Evolutionary conservation across 2,797 vertebrate species (phyloP).

Genomic region (Nothura maculosa): DNA sequence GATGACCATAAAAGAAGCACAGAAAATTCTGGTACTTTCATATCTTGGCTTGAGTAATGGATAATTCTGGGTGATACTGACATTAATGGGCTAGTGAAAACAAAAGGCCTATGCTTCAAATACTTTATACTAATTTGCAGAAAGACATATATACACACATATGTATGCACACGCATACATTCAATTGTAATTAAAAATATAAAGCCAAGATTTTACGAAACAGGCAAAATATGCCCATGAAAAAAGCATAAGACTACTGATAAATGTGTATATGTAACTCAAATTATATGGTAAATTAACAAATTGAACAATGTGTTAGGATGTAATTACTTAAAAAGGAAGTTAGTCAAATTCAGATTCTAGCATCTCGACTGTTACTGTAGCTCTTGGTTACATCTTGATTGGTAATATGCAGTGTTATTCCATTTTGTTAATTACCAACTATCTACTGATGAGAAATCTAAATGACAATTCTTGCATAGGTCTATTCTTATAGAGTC

Average conservation of each 20-base stretch:
- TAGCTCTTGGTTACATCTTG: conserved; percentile 20
- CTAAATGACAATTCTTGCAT: background rate
- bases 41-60: background rate
- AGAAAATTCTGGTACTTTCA: background rate
- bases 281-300: conserved; percentile 53
- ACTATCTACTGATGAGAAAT: background rate
- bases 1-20: background rate
- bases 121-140: background rate
- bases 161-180: background rate
- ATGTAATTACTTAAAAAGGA: conserved; percentile 56
- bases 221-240: background rate
- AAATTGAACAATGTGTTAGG: conserved; percentile 51
- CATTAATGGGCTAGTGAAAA: background rate
- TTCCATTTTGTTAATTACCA: conserved; percentile 47
- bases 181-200: background rate
- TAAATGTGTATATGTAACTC: background rate
- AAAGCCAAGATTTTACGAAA: background rate
- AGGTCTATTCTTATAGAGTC: background rate
- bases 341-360: conserved; percentile 52
- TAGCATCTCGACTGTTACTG: conserved; percentile 29
- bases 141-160: background rate
- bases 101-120: background rate
- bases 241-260: background rate
- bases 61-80: background rate
- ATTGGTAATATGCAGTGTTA: conserved; percentile 15